Base-by-base conservation (phyloP, 2,888 invertebrate species). In the Lordiphosa fenestrarum region DNA sequence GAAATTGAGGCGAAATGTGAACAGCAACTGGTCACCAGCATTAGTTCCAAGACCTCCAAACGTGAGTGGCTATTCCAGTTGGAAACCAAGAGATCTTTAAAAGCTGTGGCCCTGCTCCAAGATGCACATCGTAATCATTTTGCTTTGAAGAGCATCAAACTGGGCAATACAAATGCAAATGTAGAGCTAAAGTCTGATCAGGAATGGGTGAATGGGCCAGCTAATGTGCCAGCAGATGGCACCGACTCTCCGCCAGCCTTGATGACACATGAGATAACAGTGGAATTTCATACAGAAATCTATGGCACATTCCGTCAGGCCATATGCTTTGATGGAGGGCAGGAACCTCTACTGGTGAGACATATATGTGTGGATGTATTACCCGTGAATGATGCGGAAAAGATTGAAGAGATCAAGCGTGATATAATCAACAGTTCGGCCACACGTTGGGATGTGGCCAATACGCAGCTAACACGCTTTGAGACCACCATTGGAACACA, bases 261-360 rank as follows among this genome's bases (percentile, higher is more conserved):
- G 2, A 65, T 88, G 10, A 88, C 88, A 46, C 91, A 92, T 77
- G 89, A 90, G 64, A 89, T 92, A 2, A 90, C 90, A 49, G 90
- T 94, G 38, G 90, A 90, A 46, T 94, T 94, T 86, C 90, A 91
- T 52, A 94, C 94, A 0, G 93, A 93, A 67, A 93, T 95, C 56
- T 95, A 93, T 84, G 95, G 90, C 9, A 95, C 95, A 3, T 95
- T 95, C 87, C 91, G 94, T 2, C 95, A 96, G 87, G 92, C 94
- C 1, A 91, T 95, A 2, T 92, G 95, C 3, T 94, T 95, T 87
- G 95, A 94, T 87, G 93, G 94, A 81, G 94, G 94, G 1, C 86
- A 88, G 50, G 92, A 93, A 80, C 93, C 93, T 0, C 90, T 92
- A 19, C 84, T 94, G 3, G 92, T 93, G 6, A 92, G 92, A 66